phyloP scores from a whole-genome alignment of 64 coral and sea anemone genomes.

The Anthopleura sola region DNA sequence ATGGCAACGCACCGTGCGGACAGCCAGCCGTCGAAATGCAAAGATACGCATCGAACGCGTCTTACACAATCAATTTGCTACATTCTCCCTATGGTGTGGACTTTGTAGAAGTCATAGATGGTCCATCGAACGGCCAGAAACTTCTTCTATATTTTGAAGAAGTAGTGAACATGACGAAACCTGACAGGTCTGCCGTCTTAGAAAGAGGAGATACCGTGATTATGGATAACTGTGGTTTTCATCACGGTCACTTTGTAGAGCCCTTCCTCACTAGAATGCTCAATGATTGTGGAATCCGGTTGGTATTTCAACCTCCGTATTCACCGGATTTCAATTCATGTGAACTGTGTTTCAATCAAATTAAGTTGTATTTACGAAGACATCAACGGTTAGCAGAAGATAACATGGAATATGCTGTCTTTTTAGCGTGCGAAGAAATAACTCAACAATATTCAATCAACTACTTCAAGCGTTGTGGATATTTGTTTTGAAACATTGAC shows the following conservation, averaged over 20 bases:
- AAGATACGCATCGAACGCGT: conserved; percentile 39
- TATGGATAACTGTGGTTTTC: conserved; percentile 38
- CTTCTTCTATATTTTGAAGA: conserved; percentile 40
- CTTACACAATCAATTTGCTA: conserved; percentile 40
- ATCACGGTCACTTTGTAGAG: conserved; percentile 22
- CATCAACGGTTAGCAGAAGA: not conserved
- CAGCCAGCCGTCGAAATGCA: conserved; percentile 28
- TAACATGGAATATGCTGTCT: not conserved
- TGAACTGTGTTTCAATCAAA: conserved; percentile 15
- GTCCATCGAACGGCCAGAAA: conserved; percentile 11
- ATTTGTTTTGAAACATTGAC: too few relatives aligned
- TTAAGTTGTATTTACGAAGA: conserved; percentile 5
- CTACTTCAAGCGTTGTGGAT: conserved; percentile 16
- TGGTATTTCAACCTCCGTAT: conserved; percentile 26
- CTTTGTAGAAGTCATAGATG: conserved; percentile 23
- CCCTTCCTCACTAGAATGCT: not conserved
- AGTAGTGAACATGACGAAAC: not conserved
- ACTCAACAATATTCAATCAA: not conserved
- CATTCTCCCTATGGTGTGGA: conserved; percentile 35
- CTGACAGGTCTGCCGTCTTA: conserved; percentile 23
- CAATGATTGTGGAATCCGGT: not conserved
- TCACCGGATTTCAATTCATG: conserved; percentile 22
- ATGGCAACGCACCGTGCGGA: conserved; percentile 8
- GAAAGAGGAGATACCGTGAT: conserved; percentile 49
- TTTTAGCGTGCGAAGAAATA: not conserved